Conservation (phyloP, 2,113 vertebrate species). For the Chaetops frenatus region DNA sequence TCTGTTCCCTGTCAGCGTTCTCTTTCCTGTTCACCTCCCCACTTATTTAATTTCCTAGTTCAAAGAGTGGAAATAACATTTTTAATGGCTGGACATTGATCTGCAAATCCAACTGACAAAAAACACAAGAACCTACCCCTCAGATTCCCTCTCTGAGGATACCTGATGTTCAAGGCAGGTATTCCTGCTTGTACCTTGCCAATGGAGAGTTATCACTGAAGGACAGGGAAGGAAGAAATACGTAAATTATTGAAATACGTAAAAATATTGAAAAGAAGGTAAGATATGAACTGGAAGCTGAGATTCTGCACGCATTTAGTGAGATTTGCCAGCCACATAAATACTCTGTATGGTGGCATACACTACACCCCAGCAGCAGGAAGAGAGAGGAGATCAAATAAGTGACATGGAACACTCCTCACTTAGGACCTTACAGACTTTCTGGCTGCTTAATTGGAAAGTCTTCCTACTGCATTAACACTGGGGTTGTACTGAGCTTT, state of each 20-base stretch:
- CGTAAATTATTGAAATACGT: neutral
- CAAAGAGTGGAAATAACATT: neutral
- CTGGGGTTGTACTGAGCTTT: neutral
- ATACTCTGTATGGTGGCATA: neutral
- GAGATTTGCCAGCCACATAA: neutral
- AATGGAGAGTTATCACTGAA: neutral
- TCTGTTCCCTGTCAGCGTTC: neutral
- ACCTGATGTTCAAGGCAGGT: neutral
- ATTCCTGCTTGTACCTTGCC: neutral
- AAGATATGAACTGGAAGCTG: neutral
- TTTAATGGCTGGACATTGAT: neutral
- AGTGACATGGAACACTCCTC: neutral
- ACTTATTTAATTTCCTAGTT: neutral
- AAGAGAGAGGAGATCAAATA: neutral
- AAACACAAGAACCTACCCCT: neutral
- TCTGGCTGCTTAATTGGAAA: neutral
- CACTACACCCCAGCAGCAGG: neutral
- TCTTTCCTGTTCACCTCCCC: neutral
- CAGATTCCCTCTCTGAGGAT: neutral
- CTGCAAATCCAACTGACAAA: neutral
- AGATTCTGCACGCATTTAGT: neutral
- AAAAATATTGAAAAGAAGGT: neutral
- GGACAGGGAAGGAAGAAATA: neutral
- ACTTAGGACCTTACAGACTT: neutral
- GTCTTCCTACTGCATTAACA: neutral